These are phyloP conservation scores for Cossypha caffra DNA, from an alignment of 2,797 vertebrate genomes.

Conservation along the genomic window DNA sequence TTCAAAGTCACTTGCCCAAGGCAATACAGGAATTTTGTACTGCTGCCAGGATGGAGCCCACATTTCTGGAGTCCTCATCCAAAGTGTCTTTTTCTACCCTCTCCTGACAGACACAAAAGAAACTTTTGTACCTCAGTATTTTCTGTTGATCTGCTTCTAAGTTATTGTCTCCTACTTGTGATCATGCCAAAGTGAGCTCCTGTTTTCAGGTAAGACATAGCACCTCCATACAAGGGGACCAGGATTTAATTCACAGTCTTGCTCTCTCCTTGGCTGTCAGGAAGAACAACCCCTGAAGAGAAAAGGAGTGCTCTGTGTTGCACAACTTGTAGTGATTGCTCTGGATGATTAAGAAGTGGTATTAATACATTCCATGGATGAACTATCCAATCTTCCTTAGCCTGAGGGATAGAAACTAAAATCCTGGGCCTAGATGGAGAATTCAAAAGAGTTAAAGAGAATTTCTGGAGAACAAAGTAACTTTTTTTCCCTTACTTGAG, in stretches of 20 bases:
- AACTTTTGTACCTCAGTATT: not conserved
- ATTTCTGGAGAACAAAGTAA: not conserved
- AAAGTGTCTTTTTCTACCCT: not conserved
- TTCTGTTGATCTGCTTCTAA: not conserved
- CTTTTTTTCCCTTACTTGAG: not conserved
- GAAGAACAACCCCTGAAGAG: constrained; percentile 16
- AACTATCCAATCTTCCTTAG: constrained; percentile 62
- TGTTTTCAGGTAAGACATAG: not conserved
- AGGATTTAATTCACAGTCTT: not conserved
- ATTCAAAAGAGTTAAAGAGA: not conserved
- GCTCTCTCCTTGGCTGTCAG: not conserved
- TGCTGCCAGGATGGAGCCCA: constrained; percentile 12
- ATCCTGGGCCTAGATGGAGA: not conserved
- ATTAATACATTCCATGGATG: constrained; percentile 48
- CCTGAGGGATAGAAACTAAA: constrained; percentile 58
- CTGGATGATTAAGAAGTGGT: constrained; percentile 51
- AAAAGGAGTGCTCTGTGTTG: constrained; percentile 49
- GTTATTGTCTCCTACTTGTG: not conserved
- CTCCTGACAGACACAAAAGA: not conserved
- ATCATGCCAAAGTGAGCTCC: not conserved
- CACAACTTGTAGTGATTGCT: constrained; percentile 39
- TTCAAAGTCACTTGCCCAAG: constrained; percentile 41
- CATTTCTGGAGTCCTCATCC: not conserved
- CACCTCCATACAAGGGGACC: not conserved
- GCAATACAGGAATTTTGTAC: constrained; percentile 5